A percentile compares a stretch with the other conserved stretches of the same genome.
Evolutionary conservation across 2,888 invertebrate species (phyloP).

Genomic region (Nebria salina): DNA sequence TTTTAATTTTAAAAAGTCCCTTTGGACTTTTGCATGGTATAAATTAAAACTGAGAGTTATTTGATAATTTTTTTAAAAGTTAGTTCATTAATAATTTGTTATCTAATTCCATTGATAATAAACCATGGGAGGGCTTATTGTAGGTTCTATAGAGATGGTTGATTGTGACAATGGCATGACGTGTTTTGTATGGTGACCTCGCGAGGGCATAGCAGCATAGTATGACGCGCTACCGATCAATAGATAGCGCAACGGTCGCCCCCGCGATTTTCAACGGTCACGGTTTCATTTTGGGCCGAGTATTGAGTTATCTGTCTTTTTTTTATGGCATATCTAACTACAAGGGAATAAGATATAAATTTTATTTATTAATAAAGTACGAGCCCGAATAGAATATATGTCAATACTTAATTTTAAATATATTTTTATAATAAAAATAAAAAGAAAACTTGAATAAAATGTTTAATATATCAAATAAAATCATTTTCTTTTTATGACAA

Average conservation of each 20-base stretch:
- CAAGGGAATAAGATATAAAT: background rate
- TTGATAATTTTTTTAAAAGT: background rate
- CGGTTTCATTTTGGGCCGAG: background rate
- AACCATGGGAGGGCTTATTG: background rate
- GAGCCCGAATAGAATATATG: no score
- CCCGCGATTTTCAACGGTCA: background rate
- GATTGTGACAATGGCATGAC: background rate
- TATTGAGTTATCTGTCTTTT: background rate
- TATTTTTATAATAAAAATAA: no score
- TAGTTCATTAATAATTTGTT: background rate
- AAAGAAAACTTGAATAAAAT: no score
- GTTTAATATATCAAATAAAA: no score
- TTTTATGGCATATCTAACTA: background rate
- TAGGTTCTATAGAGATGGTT: background rate
- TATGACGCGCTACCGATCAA: background rate
- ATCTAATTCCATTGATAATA: background rate
- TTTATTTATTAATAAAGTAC: no score
- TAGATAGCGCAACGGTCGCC: conserved; percentile 1
- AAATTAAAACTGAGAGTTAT: no score
- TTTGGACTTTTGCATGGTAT: no score
- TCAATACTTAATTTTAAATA: no score
- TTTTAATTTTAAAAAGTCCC: no score
- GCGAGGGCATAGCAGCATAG: background rate
- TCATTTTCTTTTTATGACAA: no score
- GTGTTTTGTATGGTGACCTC: background rate